Percentiles rank a stretch among this genome's conserved stretches.
These are phyloP conservation scores for Paracentrotus lividus DNA, from an alignment of 53 echinoderm and acorn worm genomes.

Conservation along the genomic window DNA sequence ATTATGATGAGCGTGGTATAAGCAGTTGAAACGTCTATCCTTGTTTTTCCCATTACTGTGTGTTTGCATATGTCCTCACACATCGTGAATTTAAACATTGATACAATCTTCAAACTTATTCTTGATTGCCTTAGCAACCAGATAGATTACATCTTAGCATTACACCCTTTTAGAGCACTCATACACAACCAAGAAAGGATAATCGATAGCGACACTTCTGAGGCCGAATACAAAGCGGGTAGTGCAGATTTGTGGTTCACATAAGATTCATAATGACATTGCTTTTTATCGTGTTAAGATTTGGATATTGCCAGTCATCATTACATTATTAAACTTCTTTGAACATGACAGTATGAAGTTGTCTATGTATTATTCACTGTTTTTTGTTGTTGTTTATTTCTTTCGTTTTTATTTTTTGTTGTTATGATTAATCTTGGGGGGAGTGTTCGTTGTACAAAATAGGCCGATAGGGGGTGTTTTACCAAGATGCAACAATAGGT, in stretches of 20 bases:
- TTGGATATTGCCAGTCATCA: too few species aligned
- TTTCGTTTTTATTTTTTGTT: too few species aligned
- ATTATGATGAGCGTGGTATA: not conserved
- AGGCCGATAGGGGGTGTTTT: too few species aligned
- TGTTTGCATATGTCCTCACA: not conserved
- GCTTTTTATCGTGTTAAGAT: too few species aligned
- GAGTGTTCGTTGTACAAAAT: too few species aligned
- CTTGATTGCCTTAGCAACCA: slow-evolving; percentile 40
- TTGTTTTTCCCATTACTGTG: not conserved
- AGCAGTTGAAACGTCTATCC: not conserved
- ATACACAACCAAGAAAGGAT: not conserved
- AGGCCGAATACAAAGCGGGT: not conserved
- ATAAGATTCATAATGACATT: not conserved
- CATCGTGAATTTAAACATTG: not conserved
- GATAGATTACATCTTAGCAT: not conserved
- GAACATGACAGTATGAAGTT: too few species aligned
- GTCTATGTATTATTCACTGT: too few species aligned
- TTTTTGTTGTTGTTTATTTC: too few species aligned
- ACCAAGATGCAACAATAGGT: too few species aligned
- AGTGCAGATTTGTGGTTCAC: not conserved
- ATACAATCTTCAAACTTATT: not conserved
- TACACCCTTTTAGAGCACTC: too few species aligned
- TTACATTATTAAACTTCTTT: too few species aligned
- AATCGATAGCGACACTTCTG: not conserved
- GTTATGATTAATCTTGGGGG: too few species aligned